These are phyloP conservation scores for Strix uralensis DNA, from an alignment of 2,113 vertebrate genomes.

Conservation along the genomic window DNA sequence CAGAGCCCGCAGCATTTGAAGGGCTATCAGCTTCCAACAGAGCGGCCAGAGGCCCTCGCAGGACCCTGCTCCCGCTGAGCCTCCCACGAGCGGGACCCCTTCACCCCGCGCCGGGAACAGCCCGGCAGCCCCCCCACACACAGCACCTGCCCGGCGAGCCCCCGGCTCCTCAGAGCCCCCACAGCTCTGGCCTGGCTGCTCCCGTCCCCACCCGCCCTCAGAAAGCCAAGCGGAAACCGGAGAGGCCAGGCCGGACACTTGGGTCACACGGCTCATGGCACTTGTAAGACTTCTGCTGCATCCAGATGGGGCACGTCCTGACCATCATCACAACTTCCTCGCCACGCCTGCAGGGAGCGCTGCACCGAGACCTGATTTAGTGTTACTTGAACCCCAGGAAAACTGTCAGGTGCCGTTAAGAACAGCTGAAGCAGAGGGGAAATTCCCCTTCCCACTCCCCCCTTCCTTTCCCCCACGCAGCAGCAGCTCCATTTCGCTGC, in stretches of 20 bases:
- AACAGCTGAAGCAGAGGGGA: neutral
- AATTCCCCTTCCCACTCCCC: neutral
- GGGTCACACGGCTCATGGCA: fast-evolving
- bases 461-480: neutral
- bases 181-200: neutral
- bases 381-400: neutral
- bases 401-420: neutral
- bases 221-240: neutral
- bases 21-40: fast-evolving
- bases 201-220: neutral
- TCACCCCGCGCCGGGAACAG: fast-evolving
- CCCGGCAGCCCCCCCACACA: fast-evolving
- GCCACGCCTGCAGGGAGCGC: neutral
- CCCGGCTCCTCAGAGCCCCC: neutral
- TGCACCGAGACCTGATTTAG: neutral
- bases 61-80: fast-evolving
- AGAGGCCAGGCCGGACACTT: neutral
- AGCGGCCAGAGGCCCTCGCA: neutral
- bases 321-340: neutral
- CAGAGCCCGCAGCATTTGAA: fast-evolving
- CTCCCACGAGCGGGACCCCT: fast-evolving
- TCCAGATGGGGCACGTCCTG: fast-evolving
- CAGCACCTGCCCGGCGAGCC: no score
- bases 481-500: neutral
- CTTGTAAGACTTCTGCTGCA: neutral